These are phyloP conservation scores for Drosophila bunnanda DNA, from an alignment of 2,888 invertebrate genomes.

Conservation along the genomic window DNA sequence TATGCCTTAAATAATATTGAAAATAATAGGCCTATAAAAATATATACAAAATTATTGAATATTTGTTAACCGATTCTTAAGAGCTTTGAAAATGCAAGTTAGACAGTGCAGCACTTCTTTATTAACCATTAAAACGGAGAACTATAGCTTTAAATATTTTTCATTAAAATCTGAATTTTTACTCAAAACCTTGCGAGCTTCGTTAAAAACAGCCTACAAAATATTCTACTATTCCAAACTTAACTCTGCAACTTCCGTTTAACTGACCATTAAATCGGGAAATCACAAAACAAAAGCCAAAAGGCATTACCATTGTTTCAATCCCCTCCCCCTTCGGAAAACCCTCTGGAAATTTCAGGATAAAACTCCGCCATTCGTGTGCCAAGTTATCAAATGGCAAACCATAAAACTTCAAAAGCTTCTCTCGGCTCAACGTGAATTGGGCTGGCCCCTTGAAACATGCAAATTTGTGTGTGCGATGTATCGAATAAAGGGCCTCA, in stretches of 20 bases:
- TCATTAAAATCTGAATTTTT: too few relatives aligned
- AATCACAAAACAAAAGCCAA: constrained; percentile 26
- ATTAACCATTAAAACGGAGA: too few relatives aligned
- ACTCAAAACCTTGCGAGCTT: too few relatives aligned
- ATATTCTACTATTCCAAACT: not conserved
- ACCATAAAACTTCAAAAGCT: constrained; percentile 73
- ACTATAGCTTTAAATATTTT: too few relatives aligned
- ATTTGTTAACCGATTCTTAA: too few relatives aligned
- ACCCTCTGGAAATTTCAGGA: constrained; percentile 1
- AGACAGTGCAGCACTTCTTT: too few relatives aligned
- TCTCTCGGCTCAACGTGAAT: constrained; percentile 48
- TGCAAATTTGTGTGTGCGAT: constrained; percentile 70
- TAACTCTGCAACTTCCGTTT: not conserved
- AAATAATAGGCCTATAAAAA: not conserved
- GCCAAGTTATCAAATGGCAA: constrained; percentile 63
- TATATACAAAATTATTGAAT: not conserved
- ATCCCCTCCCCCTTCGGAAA: not conserved
- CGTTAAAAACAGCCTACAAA: not conserved
- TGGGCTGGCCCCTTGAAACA: constrained; percentile 52
- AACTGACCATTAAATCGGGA: constrained; percentile 12
- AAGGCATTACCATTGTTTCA: constrained; percentile 20
- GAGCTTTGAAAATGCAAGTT: too few relatives aligned
- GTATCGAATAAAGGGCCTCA: constrained; percentile 57
- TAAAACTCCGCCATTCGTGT: constrained; percentile 17
- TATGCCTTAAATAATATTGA: not conserved